phyloP scores from a whole-genome alignment of 2,797 vertebrate species.

The Pseudochirops corinnae region DNA sequence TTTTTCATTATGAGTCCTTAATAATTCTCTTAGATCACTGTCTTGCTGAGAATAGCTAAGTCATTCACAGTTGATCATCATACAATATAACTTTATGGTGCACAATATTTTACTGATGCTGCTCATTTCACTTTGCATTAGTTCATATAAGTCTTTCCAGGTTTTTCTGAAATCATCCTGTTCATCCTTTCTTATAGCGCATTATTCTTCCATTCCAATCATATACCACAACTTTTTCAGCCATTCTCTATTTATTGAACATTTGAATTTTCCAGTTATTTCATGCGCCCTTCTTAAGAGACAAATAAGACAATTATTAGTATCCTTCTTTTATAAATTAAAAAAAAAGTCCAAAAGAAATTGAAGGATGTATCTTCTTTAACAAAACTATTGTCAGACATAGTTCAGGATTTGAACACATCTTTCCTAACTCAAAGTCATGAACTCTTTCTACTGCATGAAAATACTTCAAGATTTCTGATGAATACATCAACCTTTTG shows the following conservation, averaged over 20 bases:
- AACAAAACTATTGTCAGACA: not conserved
- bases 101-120: too few relatives aligned
- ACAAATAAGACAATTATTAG: too few relatives aligned
- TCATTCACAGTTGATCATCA: not conserved
- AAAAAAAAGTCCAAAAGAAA: not conserved
- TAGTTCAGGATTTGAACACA: not conserved
- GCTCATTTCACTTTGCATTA: too few relatives aligned
- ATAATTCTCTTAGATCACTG: not conserved
- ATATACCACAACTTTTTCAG: too few relatives aligned
- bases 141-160: too few relatives aligned
- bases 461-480: not conserved
- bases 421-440: not conserved
- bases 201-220: too few relatives aligned
- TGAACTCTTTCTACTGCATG: not conserved
- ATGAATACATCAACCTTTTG: conserved; percentile 86
- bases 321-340: not conserved
- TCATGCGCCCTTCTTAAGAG: too few relatives aligned
- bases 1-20: not conserved
- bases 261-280: too few relatives aligned
- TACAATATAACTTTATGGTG: not conserved
- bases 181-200: too few relatives aligned
- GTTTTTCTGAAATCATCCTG: too few relatives aligned
- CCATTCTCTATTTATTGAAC: too few relatives aligned
- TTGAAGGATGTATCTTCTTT: not conserved
- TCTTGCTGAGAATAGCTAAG: not conserved